Evolutionary conservation across 2,888 invertebrate genomes (phyloP).

Genomic region (Zygothrica quintamaculata): DNA sequence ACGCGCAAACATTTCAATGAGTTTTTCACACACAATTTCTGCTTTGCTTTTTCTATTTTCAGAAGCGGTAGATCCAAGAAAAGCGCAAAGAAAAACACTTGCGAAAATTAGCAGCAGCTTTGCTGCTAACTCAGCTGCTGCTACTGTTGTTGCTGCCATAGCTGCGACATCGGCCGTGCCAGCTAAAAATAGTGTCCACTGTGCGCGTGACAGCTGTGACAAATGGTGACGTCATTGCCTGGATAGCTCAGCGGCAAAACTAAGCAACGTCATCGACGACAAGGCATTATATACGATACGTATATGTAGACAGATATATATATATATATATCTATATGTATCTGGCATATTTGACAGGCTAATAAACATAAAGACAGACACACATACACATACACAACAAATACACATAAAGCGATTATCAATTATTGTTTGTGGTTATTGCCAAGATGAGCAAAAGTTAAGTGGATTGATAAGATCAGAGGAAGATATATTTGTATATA

Average conservation of each 20-base stretch:
- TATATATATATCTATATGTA: constrained; percentile 45
- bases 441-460: constrained; percentile 21
- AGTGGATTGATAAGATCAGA: constrained; percentile 50
- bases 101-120: constrained; percentile 73
- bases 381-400: too few species aligned
- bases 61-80: constrained; percentile 70
- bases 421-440: constrained; percentile 7
- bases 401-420: too few species aligned
- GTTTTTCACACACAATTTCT: constrained; percentile 67
- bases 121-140: constrained; percentile 19
- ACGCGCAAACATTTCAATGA: constrained; percentile 80
- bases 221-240: constrained; percentile 64
- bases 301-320: constrained; percentile 32
- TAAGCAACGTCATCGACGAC: constrained; percentile 62
- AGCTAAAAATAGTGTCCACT: constrained; percentile 70
- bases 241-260: constrained; percentile 39
- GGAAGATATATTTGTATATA: constrained; percentile 6
- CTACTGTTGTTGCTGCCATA: constrained; percentile 3
- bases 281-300: too few species aligned
- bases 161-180: constrained; percentile 45
- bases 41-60: constrained; percentile 71
- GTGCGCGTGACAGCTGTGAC: constrained; percentile 76
- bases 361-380: constrained; percentile 34
- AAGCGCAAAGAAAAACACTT: constrained; percentile 78
- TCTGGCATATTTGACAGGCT: constrained; percentile 36